A percentile compares a stretch with the other conserved stretches of the same genome.
phyloP scores from a whole-genome alignment of 2,797 vertebrate species.

The Mormyrus hasselquistii region DNA sequence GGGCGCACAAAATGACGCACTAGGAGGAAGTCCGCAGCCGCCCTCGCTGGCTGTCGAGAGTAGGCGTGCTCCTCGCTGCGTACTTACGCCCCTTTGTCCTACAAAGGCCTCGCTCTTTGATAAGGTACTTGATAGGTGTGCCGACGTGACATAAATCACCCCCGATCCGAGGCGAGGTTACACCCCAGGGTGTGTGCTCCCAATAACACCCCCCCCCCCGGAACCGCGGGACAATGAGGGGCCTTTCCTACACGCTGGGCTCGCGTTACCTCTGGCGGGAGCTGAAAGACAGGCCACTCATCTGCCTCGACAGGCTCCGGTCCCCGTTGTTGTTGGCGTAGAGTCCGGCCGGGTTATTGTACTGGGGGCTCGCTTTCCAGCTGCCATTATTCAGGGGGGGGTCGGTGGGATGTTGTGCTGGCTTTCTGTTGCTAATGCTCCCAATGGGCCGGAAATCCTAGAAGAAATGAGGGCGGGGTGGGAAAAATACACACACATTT shows the following conservation, averaged over 20 bases:
- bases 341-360: conserved; percentile 68
- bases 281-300: conserved; percentile 73
- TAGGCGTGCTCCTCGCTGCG: not conserved
- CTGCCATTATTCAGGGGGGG: conserved; percentile 57
- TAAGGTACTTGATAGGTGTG: not conserved
- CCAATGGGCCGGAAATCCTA: conserved; percentile 77
- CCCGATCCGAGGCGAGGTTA: conserved; percentile 25
- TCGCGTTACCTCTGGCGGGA: conserved; percentile 68
- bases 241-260: conserved; percentile 34
- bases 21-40: not conserved
- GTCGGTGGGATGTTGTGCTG: conserved; percentile 52
- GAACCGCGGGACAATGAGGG: conserved; percentile 35
- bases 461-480: conserved; percentile 20
- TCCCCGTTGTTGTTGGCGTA: conserved; percentile 66
- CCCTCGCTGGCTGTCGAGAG: not conserved
- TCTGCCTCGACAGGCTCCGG: conserved; percentile 66
- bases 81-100: not conserved
- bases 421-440: conserved; percentile 61
- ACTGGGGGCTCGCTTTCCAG: conserved; percentile 59
- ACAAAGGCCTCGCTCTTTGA: not conserved
- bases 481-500: not conserved
- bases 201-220: conserved; percentile 36
- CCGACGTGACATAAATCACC: not conserved
- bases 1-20: not conserved
- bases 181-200: conserved; percentile 31